Conservation (phyloP, 2,797 vertebrate genomes). For the Myotis myotis region DNA sequence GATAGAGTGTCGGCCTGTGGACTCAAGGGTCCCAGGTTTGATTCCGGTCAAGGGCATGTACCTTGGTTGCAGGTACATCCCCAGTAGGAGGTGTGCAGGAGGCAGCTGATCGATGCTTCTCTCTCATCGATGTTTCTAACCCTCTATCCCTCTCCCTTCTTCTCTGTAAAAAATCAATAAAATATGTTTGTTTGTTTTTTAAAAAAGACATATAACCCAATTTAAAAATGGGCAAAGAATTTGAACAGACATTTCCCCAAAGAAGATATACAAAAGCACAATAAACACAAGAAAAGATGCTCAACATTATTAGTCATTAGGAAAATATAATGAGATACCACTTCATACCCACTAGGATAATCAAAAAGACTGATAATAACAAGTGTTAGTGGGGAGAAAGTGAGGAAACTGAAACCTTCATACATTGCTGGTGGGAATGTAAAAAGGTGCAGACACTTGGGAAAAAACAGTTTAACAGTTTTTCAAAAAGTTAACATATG, state of each 20-base stretch:
- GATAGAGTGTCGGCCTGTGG: no score
- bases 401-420: background rate
- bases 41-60: no score
- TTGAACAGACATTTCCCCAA: background rate
- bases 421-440: background rate
- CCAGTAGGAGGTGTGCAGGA: no score
- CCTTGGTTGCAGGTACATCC: no score
- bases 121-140: no score
- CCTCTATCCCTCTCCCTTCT: no score
- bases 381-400: background rate
- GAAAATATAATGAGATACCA: background rate
- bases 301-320: background rate
- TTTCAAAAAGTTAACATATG: background rate
- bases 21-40: no score
- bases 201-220: background rate
- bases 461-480: background rate
- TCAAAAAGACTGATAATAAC: background rate
- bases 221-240: constrained; percentile 17
- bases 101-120: no score
- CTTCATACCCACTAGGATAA: background rate
- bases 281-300: background rate
- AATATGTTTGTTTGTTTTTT: no score
- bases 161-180: no score
- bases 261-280: background rate
- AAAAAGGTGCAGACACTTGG: background rate